phyloP scores from a whole-genome alignment of 1,140 invertebrate genomes.

The Micrasema longulum region DNA sequence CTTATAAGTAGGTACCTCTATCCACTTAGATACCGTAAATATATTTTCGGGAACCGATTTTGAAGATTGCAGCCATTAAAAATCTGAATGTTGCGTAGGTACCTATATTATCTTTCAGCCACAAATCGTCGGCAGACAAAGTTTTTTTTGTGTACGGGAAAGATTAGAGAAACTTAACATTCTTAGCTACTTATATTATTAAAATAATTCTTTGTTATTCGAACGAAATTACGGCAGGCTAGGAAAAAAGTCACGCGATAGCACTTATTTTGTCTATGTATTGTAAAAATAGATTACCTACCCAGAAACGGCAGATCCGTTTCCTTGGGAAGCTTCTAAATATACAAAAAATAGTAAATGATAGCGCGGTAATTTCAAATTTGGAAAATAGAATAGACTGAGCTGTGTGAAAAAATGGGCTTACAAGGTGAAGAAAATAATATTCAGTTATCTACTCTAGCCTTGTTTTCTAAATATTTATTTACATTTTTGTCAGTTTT shows the following conservation, averaged over 20 bases:
- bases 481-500: too few relatives aligned
- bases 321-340: constrained; percentile 28
- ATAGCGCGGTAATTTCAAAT: constrained; percentile 17
- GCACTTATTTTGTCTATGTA: constrained; percentile 43
- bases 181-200: constrained; percentile 45
- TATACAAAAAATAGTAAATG: constrained; percentile 39
- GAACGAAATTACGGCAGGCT: constrained; percentile 46
- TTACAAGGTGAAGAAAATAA: not conserved
- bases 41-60: not conserved
- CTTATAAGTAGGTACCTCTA: too few relatives aligned
- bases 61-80: not conserved
- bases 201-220: constrained; percentile 54
- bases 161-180: constrained; percentile 25
- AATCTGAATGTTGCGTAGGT: not conserved
- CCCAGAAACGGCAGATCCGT: constrained; percentile 35
- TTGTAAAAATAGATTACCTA: constrained; percentile 40
- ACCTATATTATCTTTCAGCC: constrained; percentile 8
- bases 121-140: constrained; percentile 1
- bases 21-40: too few relatives aligned
- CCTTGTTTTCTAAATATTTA: too few relatives aligned
- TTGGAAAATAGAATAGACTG: constrained; percentile 4
- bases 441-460: too few relatives aligned
- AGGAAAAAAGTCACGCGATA: constrained; percentile 52
- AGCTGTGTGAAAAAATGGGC: constrained; percentile 6
- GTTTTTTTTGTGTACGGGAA: constrained; percentile 19